A percentile compares a stretch with the other conserved stretches of the same genome.
phyloP scores from a whole-genome alignment of 1,140 invertebrate species.

The Chlorops oryzae region DNA sequence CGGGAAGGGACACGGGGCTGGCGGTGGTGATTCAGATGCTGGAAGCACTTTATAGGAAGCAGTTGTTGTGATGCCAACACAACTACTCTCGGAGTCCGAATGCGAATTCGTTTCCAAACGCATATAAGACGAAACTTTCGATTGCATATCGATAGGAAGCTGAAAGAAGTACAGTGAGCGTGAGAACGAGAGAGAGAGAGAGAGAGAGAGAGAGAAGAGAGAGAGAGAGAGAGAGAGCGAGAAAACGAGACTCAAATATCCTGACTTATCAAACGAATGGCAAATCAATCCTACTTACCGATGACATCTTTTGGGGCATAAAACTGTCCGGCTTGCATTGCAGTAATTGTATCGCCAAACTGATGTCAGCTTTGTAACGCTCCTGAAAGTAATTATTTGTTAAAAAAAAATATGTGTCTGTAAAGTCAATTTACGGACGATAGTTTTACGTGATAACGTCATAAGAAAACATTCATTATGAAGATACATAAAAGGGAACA shows the following conservation, averaged over 20 bases:
- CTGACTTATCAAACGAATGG: background rate
- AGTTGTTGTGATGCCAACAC: constrained; percentile 41
- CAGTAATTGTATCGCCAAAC: constrained; percentile 85
- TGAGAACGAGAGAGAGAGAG: background rate
- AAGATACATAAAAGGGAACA: no score
- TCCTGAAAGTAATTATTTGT: no score
- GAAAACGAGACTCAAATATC: no score
- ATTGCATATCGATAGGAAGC: constrained; percentile 85
- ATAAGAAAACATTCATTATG: no score
- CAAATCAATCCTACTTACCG: constrained; percentile 69
- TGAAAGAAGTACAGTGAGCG: constrained; percentile 49
- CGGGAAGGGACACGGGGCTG: constrained; percentile 59
- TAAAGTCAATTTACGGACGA: no score
- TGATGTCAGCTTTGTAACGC: constrained; percentile 89
- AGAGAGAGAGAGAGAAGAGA: background rate
- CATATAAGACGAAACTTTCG: constrained; percentile 75
- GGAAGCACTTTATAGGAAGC: constrained; percentile 48
- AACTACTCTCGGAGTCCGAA: constrained; percentile 45
- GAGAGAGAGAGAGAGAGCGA: background rate
- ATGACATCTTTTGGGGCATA: constrained; percentile 84
- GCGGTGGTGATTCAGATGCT: constrained; percentile 44
- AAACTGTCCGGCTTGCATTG: constrained; percentile 95
- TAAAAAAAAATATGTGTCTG: no score
- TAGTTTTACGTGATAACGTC: no score
- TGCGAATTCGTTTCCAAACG: constrained; percentile 61